Conservation (phyloP, 2,113 vertebrate species). For the Pachyramphus minor region DNA sequence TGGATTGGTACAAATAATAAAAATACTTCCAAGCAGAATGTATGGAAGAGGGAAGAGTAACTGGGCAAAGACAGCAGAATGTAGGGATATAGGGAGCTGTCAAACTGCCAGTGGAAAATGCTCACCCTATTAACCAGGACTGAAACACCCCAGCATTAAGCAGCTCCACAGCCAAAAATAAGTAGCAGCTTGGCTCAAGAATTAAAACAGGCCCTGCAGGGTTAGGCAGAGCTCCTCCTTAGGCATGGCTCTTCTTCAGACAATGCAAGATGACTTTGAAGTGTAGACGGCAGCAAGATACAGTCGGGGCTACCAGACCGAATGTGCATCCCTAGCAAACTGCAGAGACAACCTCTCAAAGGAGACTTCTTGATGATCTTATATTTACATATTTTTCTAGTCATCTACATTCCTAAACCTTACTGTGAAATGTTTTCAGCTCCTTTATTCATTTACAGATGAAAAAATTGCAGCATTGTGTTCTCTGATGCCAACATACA, state of each 20-base stretch:
- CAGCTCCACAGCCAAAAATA: not conserved
- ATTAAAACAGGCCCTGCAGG: not conserved
- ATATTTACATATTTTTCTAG: not conserved
- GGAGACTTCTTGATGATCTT: not conserved
- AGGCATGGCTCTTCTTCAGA: not conserved
- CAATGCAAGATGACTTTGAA: not conserved
- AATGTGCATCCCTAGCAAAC: not conserved
- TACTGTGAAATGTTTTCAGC: not conserved
- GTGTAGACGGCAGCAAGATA: not conserved
- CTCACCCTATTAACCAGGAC: not conserved
- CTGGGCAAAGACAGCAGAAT: not conserved
- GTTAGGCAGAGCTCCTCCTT: not conserved
- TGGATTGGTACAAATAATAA: not conserved
- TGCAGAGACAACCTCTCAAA: not conserved
- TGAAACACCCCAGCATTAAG: not conserved
- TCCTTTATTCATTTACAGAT: not conserved
- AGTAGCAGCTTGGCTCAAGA: not conserved
- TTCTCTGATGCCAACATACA: not conserved
- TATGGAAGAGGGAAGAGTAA: not conserved
- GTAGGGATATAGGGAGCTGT: fast-evolving
- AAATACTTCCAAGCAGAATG: not conserved
- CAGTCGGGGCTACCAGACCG: fast-evolving
- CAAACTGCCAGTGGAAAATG: not conserved
- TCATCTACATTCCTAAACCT: not conserved
- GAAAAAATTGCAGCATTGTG: not conserved